Conservation (phyloP, 2,797 vertebrate genomes). For the Hippocampus kuda region DNA sequence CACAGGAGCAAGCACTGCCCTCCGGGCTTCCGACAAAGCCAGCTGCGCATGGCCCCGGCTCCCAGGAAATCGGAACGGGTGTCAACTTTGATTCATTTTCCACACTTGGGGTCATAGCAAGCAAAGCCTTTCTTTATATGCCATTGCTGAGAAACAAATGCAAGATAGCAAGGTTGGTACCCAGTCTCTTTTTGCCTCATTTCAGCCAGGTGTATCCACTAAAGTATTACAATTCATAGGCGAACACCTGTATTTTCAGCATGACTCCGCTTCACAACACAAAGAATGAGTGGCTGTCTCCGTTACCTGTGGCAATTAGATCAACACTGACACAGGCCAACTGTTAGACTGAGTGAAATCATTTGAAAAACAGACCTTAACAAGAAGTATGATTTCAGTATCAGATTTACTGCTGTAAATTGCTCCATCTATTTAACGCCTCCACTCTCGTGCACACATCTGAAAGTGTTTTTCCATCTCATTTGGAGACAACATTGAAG, state of each 20-base stretch:
- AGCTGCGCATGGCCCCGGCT: slow-evolving; percentile 59
- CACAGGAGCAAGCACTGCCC: slow-evolving; percentile 56
- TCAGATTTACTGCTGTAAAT: neutral
- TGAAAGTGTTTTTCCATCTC: neutral
- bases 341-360: neutral
- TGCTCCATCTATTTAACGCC: neutral
- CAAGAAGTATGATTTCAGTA: neutral
- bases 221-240: neutral
- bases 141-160: slow-evolving; percentile 28
- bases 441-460: neutral
- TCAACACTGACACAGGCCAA: neutral
- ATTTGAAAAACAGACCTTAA: neutral
- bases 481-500: slow-evolving; percentile 1
- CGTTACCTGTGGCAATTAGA: slow-evolving; percentile 1
- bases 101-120: slow-evolving; percentile 11
- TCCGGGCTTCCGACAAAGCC: slow-evolving; percentile 57
- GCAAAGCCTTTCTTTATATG: slow-evolving; percentile 37
- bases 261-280: neutral
- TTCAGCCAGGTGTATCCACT: slow-evolving; percentile 4
- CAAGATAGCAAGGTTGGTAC: slow-evolving; percentile 8
- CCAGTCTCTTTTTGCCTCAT: slow-evolving; percentile 16
- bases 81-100: slow-evolving; percentile 43
- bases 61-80: slow-evolving; percentile 35
- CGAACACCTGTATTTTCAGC: neutral
- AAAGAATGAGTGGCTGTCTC: neutral